Base-by-base conservation (phyloP, 1,140 invertebrate species). In the Sweltsa coloradensis region DNA sequence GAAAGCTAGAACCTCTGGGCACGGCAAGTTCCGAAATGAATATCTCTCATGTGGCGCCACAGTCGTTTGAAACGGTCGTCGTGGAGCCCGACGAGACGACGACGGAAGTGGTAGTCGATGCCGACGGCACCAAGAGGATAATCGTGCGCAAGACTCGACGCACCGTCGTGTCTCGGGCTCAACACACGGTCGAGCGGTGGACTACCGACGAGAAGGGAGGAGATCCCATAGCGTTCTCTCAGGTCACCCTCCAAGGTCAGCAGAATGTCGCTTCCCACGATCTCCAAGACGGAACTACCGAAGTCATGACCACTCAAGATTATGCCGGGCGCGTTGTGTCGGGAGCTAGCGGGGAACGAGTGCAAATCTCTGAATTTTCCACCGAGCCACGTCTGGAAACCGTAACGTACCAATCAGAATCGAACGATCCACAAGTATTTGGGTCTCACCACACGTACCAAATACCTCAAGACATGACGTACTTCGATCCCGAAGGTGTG, bases 41-140 rank as follows among this genome's bases (percentile, higher is more conserved):
- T 57, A 82, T 82, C 21, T 71, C 69, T 11, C 79, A 78, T 54
- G 69, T 68, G 37, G 65, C 76, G 21, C 81, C 79, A n/a, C 79
- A 84, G 53, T 74, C 81, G 0, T 85, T 85, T 57, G 84, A 85
- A 59, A 85, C 84, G 1, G 69, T 85, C 2, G 71, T 85, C 51
- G 71, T 81, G 0, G 83, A 86, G 60, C 83, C 83, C 0, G 81
- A 85, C 61, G 78, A 85, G 57, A 79, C 76, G 7, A 69, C 73
- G n/a, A 84, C 81, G 7, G 83, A 86, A 64, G 78, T 87, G 2
- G 76, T 87, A 5, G 80, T 85, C 0, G 82, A 84, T 53, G 72
- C 81, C 21, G 83, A 87, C 63, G 83, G 84, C n/a, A 84, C 79
- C 0, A 85, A 82, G 53, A 72, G 81, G 51, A 85, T 87, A 47